A percentile compares a stretch with the other conserved stretches of the same genome.
phyloP scores from a whole-genome alignment of 1,140 invertebrate genomes.

The Bombus cullumanus region DNA sequence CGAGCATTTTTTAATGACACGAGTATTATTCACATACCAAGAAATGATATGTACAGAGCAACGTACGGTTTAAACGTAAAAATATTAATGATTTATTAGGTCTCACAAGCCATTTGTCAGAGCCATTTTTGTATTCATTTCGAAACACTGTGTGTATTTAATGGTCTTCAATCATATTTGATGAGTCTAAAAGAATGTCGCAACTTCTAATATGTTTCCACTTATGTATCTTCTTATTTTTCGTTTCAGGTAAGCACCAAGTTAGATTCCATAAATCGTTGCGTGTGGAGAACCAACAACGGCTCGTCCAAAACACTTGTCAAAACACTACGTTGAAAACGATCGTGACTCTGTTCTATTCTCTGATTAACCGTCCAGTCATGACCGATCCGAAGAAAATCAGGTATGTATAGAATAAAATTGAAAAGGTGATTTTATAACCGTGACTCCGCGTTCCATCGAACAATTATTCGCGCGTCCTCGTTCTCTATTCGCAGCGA shows the following conservation, averaged over 20 bases:
- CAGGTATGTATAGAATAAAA: background rate
- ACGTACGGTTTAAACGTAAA: background rate
- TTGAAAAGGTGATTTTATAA: too few relatives aligned
- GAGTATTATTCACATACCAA: conserved; percentile 3
- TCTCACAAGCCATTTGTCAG: background rate
- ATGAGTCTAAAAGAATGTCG: background rate
- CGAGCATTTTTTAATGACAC: too few relatives aligned
- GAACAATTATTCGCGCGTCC: background rate
- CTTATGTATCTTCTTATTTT: background rate
- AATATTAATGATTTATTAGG: background rate
- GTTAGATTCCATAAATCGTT: background rate
- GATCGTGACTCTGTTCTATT: background rate
- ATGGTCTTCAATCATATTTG: background rate
- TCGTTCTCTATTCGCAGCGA: conserved; percentile 12
- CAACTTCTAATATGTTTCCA: background rate
- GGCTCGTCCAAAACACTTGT: conserved; percentile 10
- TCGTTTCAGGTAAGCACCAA: background rate
- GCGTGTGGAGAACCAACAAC: background rate
- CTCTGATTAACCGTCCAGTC: background rate
- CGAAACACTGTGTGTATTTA: background rate
- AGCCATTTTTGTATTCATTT: background rate
- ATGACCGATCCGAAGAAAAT: background rate
- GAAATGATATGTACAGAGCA: background rate
- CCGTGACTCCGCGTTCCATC: background rate
- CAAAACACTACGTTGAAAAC: background rate